A percentile compares a stretch with the other conserved stretches of the same genome.
phyloP scores from a whole-genome alignment of 2,888 invertebrate genomes.

The Lathronympha strigana region DNA sequence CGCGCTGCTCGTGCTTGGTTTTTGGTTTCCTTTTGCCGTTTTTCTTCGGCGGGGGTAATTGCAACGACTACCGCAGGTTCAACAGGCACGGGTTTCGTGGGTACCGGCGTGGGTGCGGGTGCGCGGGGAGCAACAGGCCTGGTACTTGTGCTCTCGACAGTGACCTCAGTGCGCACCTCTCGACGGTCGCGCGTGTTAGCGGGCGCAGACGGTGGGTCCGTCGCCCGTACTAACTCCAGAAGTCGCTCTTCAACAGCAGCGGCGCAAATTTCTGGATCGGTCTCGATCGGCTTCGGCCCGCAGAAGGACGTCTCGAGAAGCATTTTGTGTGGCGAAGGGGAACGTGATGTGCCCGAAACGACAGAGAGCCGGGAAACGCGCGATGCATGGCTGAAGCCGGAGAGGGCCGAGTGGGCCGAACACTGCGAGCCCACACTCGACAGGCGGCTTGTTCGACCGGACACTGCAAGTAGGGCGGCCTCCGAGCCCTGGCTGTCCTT shows the following conservation, averaged over 20 bases:
- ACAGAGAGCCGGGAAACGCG: constrained; percentile 73
- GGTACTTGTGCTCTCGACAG: constrained; percentile 58
- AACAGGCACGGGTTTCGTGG: constrained; percentile 36
- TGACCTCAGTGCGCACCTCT: constrained; percentile 71
- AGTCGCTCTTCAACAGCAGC: constrained; percentile 77
- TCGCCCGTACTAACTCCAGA: constrained; percentile 63
- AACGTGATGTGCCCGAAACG: constrained; percentile 85
- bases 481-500: constrained; percentile 91
- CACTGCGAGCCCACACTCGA: constrained; percentile 93
- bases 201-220: constrained; percentile 35
- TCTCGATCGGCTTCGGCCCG: constrained; percentile 89
- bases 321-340: constrained; percentile 96
- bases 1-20: constrained; percentile 63
- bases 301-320: constrained; percentile 95
- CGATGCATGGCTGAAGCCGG: constrained; percentile 64
- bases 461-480: constrained; percentile 89
- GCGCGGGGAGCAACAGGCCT: constrained; percentile 25
- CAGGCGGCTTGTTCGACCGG: constrained; percentile 91
- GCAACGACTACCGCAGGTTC: constrained; percentile 42
- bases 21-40: constrained; percentile 63
- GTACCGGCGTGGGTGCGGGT: constrained; percentile 35
- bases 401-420: constrained; percentile 82
- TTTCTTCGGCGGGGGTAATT: constrained; percentile 57
- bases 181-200: constrained; percentile 63
- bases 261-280: constrained; percentile 76